Evolutionary conservation across 2,888 invertebrate genomes (phyloP).

Genomic region (Prosopocoilus inquinatus): DNA sequence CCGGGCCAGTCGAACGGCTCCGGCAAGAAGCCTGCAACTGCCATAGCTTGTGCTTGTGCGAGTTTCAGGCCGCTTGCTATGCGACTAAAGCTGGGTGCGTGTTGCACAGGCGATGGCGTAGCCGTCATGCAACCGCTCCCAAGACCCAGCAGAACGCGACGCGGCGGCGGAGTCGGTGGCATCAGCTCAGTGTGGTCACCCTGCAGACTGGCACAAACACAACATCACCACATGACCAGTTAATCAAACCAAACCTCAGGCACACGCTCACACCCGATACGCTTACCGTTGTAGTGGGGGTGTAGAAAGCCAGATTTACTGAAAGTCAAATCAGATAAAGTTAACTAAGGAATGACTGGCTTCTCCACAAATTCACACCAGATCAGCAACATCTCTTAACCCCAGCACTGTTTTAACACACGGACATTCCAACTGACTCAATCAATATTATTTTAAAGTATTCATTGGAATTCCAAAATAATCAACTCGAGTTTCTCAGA

Average conservation of each 20-base stretch:
- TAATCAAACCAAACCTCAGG: conserved; percentile 40
- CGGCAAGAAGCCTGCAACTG: conserved; percentile 65
- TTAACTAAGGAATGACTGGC: conserved; percentile 16
- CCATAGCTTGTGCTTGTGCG: conserved; percentile 71
- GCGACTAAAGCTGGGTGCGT: conserved; percentile 54
- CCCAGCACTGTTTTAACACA: background rate
- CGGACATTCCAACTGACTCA: background rate
- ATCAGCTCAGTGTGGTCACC: conserved; percentile 63
- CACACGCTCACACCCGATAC: conserved; percentile 46
- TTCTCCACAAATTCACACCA: background rate
- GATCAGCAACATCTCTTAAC: background rate
- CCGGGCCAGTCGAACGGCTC: conserved; percentile 55
- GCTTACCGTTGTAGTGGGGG: conserved; percentile 62
- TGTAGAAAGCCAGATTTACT: conserved; percentile 57
- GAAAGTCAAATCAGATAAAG: conserved; percentile 45
- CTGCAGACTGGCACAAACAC: conserved; percentile 56
- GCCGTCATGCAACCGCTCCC: conserved; percentile 46
- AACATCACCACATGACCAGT: conserved; percentile 42
- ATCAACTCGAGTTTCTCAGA: conserved; percentile 7
- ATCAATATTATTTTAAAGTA: background rate
- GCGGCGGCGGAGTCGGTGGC: conserved; percentile 60
- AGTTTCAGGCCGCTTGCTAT: conserved; percentile 69
- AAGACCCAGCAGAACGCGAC: conserved; percentile 49
- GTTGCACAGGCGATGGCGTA: conserved; percentile 41
- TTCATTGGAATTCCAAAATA: background rate